Conservation (phyloP, 2,113 vertebrate species). For the Galemys pyrenaicus region DNA sequence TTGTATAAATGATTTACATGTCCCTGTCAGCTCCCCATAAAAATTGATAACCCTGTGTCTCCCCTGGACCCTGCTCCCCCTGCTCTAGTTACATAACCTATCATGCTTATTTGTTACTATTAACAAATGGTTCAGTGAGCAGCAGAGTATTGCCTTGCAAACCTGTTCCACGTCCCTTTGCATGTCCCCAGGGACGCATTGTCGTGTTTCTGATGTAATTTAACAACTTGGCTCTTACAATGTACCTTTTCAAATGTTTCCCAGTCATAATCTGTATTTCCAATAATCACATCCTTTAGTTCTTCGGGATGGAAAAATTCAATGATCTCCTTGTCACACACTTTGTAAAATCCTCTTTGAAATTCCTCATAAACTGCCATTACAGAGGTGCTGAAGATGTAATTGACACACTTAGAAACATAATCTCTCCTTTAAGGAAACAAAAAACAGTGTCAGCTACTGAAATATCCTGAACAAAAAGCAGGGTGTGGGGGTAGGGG, state of each 20-base stretch:
- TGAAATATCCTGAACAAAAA: neutral
- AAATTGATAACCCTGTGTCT: too few species aligned
- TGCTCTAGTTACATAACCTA: too few species aligned
- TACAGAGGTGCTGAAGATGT: constrained; percentile 89
- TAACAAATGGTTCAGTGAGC: too few species aligned
- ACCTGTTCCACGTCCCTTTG: too few species aligned
- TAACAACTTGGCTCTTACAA: neutral
- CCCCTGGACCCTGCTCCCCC: too few species aligned
- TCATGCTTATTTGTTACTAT: too few species aligned
- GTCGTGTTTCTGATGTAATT: too few species aligned
- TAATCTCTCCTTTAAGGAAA: constrained; percentile 84
- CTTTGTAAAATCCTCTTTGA: constrained; percentile 90
- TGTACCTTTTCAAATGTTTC: constrained; percentile 87
- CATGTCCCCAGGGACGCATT: too few species aligned
- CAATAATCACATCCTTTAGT: constrained; percentile 85
- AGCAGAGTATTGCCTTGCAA: too few species aligned
- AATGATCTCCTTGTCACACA: constrained; percentile 84
- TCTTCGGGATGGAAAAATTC: constrained; percentile 89
- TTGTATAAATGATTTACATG: too few species aligned
- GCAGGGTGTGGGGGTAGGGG: rapidly evolving
- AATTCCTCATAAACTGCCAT: constrained; percentile 86
- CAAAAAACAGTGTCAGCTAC: constrained; percentile 18
- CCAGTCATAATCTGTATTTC: constrained; percentile 89
- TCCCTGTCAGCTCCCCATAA: too few species aligned
- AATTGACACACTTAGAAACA: constrained; percentile 85